phyloP scores from a whole-genome alignment of 2,888 invertebrate genomes.

The Phalangium opilio region DNA sequence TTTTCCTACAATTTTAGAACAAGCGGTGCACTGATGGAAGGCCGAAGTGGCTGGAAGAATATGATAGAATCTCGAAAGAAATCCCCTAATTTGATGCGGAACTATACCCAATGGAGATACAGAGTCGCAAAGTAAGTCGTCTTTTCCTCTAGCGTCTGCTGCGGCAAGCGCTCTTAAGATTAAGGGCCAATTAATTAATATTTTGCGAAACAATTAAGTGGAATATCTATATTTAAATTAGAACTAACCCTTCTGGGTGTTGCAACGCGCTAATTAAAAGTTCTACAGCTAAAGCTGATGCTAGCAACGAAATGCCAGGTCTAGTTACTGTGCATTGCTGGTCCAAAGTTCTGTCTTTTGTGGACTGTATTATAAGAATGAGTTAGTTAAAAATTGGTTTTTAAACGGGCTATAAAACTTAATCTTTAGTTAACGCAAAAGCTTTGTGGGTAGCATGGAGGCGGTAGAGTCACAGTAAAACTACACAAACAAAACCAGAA shows the following conservation, averaged over 20 bases:
- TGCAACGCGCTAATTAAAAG: slow-evolving; percentile 69
- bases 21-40: slow-evolving; percentile 83
- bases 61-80: slow-evolving; percentile 62
- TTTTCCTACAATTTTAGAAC: slow-evolving; percentile 43
- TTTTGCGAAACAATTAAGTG: too few species aligned
- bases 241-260: slow-evolving; percentile 51
- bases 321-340: slow-evolving; percentile 97
- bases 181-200: too few species aligned
- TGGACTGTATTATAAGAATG: slow-evolving; percentile 44
- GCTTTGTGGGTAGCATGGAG: too few species aligned
- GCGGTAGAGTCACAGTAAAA: too few species aligned
- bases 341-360: slow-evolving; percentile 79
- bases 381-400: too few species aligned
- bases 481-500: too few species aligned
- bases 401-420: too few species aligned
- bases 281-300: slow-evolving; percentile 80
- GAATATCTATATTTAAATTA: too few species aligned
- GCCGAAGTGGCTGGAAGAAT: slow-evolving; percentile 68
- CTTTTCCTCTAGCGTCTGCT: slow-evolving; percentile 35
- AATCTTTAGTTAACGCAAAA: too few species aligned
- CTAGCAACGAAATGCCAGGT: slow-evolving; percentile 81
- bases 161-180: slow-evolving; percentile 29
- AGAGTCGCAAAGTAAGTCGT: slow-evolving; percentile 34
- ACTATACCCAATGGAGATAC: slow-evolving; percentile 50
- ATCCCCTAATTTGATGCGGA: slow-evolving; percentile 88